These are phyloP conservation scores for Sinocyclocheilus rhinocerous DNA, from an alignment of 2,113 vertebrate species.

Conservation along the genomic window DNA sequence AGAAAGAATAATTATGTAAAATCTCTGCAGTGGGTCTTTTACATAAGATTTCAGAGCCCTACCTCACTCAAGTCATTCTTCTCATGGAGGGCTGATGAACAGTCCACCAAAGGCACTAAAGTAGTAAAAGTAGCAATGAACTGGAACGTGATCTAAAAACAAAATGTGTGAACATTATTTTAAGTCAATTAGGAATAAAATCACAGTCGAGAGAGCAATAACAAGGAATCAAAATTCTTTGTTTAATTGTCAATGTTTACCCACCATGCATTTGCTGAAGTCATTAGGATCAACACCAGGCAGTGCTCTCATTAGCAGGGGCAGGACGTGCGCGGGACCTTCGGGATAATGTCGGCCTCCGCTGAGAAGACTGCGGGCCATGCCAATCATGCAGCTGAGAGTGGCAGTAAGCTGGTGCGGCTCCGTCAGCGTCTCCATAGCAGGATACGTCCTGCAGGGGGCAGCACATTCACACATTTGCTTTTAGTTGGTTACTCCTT, in stretches of 20 bases:
- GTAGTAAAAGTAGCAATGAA: slow-evolving; percentile 99
- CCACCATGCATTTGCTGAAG: slow-evolving; percentile 99
- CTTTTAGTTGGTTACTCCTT: neutral
- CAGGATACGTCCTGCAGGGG: slow-evolving; percentile 88
- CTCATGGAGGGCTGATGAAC: slow-evolving; percentile 92
- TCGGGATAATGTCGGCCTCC: slow-evolving; percentile 90
- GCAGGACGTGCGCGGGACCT: slow-evolving; percentile 96
- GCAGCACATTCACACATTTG: slow-evolving; percentile 13
- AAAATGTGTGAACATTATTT: neutral
- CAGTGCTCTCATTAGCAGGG: slow-evolving; percentile 95
- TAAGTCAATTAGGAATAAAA: too few relatives aligned
- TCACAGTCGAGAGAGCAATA: neutral
- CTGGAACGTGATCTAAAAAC: slow-evolving; percentile 95
- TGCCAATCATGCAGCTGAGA: slow-evolving; percentile 96
- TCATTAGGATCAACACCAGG: slow-evolving; percentile 98
- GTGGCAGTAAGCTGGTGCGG: slow-evolving; percentile 98
- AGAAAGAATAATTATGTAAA: neutral
- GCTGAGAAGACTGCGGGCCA: slow-evolving; percentile 93
- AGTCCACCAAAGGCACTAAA: slow-evolving; percentile 99
- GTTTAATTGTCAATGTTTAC: slow-evolving; percentile 53
- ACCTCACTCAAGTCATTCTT: slow-evolving; percentile 92
- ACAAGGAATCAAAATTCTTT: neutral
- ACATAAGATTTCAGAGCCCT: slow-evolving; percentile 53
- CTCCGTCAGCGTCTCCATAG: slow-evolving; percentile 95
- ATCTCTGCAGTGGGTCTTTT: neutral